Evolutionary conservation across 1,140 invertebrate genomes (phyloP), one percentile per base, ranked within the genome.

Genomic region (Eciton burchellii): DNA sequence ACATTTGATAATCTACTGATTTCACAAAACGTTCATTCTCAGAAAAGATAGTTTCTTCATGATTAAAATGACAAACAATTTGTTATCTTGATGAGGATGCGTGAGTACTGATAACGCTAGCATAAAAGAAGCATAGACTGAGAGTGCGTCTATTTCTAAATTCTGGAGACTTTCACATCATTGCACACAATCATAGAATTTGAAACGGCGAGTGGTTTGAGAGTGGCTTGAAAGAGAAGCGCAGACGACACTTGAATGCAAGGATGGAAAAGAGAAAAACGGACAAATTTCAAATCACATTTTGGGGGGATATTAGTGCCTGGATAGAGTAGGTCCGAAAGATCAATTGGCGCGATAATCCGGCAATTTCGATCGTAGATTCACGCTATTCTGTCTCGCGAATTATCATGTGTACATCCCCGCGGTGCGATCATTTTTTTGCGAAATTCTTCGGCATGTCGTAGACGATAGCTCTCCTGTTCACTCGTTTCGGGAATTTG

Each of bases 291-390:
- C 71, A 71, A 83, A 77, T 68, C 81, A 87, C 82, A 88, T 91
- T 91, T 89, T 83, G 72, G 86, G 43, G 66, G 76, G 92, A 85
- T 93, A 91, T 94, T 93, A 90, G 93, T 94, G 90, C 91, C 85
- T 91, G 90, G 92, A 94, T 93, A 94, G 91, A 94, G 91, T 93
- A 93, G 90, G 90, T 90, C 91, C 93, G 90, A 94, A 91, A 84
- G 56, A 83, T 79, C 49, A 59, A 14, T 79, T 74, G 35, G 47
- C 56, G 71, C 41, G 47, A n/a, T 56, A 76, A 85, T 57, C 72
- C 81, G 49, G 47, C 6, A 71, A 81, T 81, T 85, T 88, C 52
- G 84, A 82, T 76, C 86, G 84, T 74, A 72, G 73, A 86, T 88
- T 86, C 81, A 88, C 84, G 86, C 73, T 71, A 70, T 81, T 84